Evolutionary conservation across 30 jellyfish, hydroid and myxozoan genomes (phyloP).

Genomic region (Rhopilema esculentum): DNA sequence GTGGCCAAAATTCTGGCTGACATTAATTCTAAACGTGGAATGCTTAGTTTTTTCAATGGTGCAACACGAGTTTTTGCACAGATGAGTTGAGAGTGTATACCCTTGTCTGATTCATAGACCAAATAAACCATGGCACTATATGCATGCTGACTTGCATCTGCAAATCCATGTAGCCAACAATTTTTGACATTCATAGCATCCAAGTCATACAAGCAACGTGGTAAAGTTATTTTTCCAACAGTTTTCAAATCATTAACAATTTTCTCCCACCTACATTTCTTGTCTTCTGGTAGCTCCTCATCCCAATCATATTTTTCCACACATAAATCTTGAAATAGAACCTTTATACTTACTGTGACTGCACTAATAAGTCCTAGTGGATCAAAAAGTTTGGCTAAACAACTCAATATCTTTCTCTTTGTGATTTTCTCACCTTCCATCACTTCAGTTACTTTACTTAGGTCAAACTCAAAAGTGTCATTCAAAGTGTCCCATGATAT

Average conservation of each 20-base stretch:
- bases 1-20: too few relatives aligned
- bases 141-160: slow-evolving; percentile 61
- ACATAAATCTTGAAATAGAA: slow-evolving; percentile 40
- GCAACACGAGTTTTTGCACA: too few relatives aligned
- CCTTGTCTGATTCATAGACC: slow-evolving; percentile 13
- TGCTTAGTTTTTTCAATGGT: too few relatives aligned
- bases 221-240: background rate
- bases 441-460: too few relatives aligned
- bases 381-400: too few relatives aligned
- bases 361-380: too few relatives aligned
- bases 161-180: slow-evolving; percentile 68
- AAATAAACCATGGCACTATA: slow-evolving; percentile 54
- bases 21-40: too few relatives aligned
- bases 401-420: too few relatives aligned
- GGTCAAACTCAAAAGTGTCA: too few relatives aligned
- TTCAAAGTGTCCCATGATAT: too few relatives aligned
- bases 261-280: slow-evolving; percentile 18
- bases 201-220: slow-evolving; percentile 24
- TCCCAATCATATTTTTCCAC: slow-evolving; percentile 43
- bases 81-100: slow-evolving; percentile 1
- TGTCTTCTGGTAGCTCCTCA: slow-evolving; percentile 36
- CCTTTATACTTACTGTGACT: slow-evolving; percentile 9
- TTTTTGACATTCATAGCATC: slow-evolving; percentile 17
- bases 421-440: too few relatives aligned
- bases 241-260: slow-evolving; percentile 28